Base-by-base conservation (phyloP, 2,113 vertebrate genomes). In the Cebidichthys violaceus region DNA sequence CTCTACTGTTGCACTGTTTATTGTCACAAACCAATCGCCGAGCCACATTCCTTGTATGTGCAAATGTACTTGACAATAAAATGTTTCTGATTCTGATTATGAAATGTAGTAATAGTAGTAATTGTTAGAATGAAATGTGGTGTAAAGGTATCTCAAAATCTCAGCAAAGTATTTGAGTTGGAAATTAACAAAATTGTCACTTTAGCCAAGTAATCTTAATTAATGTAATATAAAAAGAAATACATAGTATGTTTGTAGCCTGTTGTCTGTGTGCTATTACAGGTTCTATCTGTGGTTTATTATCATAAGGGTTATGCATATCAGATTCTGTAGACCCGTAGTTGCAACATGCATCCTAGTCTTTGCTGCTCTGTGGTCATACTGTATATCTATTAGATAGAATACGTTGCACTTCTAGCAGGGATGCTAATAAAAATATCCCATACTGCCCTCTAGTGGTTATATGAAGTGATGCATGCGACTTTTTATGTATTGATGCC, bases 381-480 rank as follows among this genome's bases (percentile, higher is more conserved):
- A 33, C 10, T 52, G 4, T 52, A 1, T 82, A 17, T 60, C 11
- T 17, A 11, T 70, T 43, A 54, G 15, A 24, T 35, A 3, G 29
- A 15, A 35, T 35, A 27, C 31, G 24, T 35, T 43, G 37, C 15
- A 60, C n/a, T 4, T 18, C 6, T 59, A 75, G 50, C 50, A 39
- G 29, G 6, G 52, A 61, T 29, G 24, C 69, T 24, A 24, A 18
- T 55, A 62, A 72, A 54, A 74, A 18, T 1, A 52, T 24, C n/a
- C 22, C 9, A 64, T 45, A 45, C 55, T 82, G 59, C 47, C 65
- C 41, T 77, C 87, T 67, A 75, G 82, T 82, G 90, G 69, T 83
- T 13, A 20, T 18, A 33, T 2, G 27, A 14, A 22, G 22, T 60
- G 5, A 39, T 73, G 79, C 78, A 84, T 3, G 27, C 50, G 45